Base-by-base conservation (phyloP, 2,888 invertebrate genomes). In the Cephonodes hylas region DNA sequence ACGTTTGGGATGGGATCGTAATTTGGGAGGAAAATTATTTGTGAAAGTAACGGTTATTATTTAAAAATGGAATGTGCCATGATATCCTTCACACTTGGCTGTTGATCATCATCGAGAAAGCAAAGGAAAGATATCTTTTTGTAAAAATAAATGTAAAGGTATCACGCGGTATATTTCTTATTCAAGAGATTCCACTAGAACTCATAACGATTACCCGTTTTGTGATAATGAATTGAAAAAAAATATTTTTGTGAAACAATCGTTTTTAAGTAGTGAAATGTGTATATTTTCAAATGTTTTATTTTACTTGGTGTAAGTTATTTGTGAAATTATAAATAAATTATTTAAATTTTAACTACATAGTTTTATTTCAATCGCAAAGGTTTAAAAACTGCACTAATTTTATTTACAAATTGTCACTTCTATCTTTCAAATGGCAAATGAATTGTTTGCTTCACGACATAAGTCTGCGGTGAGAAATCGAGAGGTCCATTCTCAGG, bases 311-410 rank as follows among this genome's bases (percentile, higher is more conserved):
- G 84, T 91, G 85, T 89, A 86, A 85, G 83, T 84, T 86, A 85
- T 84, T 84, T 79, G 85, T 85, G 84, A 84, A n/a, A 82, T 81
- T 84, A 38, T 71, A 80, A 86, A 85, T 88, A 88, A 86, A 90
- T 84, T 83, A 85, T 86, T 87, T 77, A 80, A 84, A 81, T 76
- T 75, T 77, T 73, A 68, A 66, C 58, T 44, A 59, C 59, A 56
- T 60, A 63, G 64, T 69, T 70, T 76, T 70, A 64, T 70, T 69
- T 64, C 42, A 23, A 61, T 63, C 44, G n/a, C n/a, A n/a, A n/a
- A n/a, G n/a, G n/a, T n/a, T n/a, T n/a, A n/a, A n/a, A n/a, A n/a
- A n/a, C n/a, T n/a, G n/a, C n/a, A n/a, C n/a, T n/a, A n/a, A n/a
- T n/a, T n/a, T n/a, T n/a, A n/a, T n/a, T n/a, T n/a, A n/a, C n/a